phyloP scores from a whole-genome alignment of 2,113 vertebrate species.

The Hemicordylus capensis region DNA sequence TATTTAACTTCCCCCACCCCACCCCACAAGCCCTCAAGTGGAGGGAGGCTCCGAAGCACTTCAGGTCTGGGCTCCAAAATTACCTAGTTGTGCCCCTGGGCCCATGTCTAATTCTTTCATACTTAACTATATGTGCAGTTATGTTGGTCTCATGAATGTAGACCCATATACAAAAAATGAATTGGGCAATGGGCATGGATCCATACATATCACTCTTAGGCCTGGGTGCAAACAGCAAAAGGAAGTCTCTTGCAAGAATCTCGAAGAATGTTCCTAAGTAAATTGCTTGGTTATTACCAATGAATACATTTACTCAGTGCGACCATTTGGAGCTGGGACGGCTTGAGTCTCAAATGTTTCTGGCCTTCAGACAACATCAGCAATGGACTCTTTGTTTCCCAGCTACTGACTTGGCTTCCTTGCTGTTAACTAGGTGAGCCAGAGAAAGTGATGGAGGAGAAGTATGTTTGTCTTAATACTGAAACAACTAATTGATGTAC shows the following conservation, averaged over 20 bases:
- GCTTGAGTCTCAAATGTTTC: neutral
- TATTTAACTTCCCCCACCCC: no score
- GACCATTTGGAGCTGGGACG: neutral
- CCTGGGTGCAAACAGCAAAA: neutral
- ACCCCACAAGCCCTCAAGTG: no score
- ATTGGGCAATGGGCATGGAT: neutral
- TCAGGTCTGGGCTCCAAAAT: no score
- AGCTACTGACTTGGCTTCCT: conserved; percentile 52
- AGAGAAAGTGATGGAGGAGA: conserved; percentile 56
- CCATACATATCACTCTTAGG: neutral
- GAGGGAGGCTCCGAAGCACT: no score
- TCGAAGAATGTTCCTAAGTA: neutral
- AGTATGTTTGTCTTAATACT: conserved; percentile 59
- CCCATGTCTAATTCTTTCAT: neutral
- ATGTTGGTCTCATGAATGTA: no score
- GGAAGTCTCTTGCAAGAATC: neutral
- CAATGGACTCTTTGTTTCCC: conserved; percentile 51
- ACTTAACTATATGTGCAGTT: no score
- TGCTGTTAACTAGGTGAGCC: conserved; percentile 43
- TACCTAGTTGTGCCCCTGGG: no score
- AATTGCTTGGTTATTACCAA: neutral
- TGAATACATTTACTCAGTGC: neutral
- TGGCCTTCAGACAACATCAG: neutral
- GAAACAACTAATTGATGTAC: conserved; percentile 74
- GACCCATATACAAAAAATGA: neutral